A percentile compares a stretch with the other conserved stretches of the same genome.
Evolutionary conservation across 2,113 vertebrate genomes (phyloP).

Genomic region (Lates calcarifer): DNA sequence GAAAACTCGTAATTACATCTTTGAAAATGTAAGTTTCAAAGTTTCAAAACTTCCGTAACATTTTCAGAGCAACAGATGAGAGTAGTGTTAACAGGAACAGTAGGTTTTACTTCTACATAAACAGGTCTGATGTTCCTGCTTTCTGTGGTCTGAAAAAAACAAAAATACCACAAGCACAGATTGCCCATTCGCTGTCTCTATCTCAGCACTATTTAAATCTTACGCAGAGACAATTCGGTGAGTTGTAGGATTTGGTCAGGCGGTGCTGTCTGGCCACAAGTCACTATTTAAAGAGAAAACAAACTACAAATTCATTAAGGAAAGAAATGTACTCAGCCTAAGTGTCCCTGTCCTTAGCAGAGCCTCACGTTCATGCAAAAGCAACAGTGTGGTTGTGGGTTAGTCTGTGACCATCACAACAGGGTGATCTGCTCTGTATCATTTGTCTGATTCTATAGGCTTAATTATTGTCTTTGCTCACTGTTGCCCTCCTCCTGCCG

Average conservation of each 20-base stretch:
- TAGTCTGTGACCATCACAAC: conserved; percentile 59
- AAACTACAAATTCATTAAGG: conserved; percentile 18
- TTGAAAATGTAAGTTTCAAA: background rate
- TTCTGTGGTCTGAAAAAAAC: background rate
- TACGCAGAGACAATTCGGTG: background rate
- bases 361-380: conserved; percentile 31
- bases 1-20: background rate
- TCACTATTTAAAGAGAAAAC: background rate
- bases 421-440: conserved; percentile 75
- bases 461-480: conserved; percentile 60
- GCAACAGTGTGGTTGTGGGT: conserved; percentile 69
- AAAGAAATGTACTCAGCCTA: background rate
- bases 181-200: background rate
- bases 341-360: conserved; percentile 32
- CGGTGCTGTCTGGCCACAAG: background rate
- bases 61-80: background rate
- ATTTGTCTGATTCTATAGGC: conserved; percentile 61
- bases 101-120: background rate
- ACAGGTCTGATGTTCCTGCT: background rate
- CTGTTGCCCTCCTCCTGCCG: conserved; percentile 25
- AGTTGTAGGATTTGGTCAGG: background rate
- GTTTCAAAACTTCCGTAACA: background rate
- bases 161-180: background rate
- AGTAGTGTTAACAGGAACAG: background rate
- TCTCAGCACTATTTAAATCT: conserved; percentile 5